Base-by-base conservation (phyloP, 2,888 invertebrate genomes). In the Anagyrus pseudococci region DNA sequence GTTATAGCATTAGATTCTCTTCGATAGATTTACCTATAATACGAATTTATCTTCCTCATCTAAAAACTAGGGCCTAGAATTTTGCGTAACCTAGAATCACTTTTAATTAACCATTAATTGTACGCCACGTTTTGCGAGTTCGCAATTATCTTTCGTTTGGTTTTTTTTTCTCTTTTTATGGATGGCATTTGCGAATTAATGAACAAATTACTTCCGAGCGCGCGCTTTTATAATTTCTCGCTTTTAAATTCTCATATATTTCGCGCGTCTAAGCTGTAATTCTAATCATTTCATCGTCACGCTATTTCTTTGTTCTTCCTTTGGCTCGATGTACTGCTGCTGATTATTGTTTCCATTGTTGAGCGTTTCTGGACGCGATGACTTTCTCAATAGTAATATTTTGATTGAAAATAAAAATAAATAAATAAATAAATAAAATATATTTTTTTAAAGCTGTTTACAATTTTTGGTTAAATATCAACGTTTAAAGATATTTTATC, bases 301-400 rank as follows among this genome's bases (percentile, higher is more conserved):
- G 48, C 29, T 67, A 62, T 64, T 69, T 59, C 54, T 67, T 65
- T 57, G 58, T 58, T 46, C 13, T 22, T 40, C 46, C 58, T 20
- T 73, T 73, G 70, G 70, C 70, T 73, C 68, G 64, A 69, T 55
- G 62, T 74, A 75, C 73, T 74, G 71, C 73, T 75, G 73, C 69
- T 58, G 58, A 48, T 69, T 70, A 67, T 62, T 62, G 17, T 49
- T 54, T 46, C 17, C 22, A 44, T 23, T n/a, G 46, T 23, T 22
- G 20, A 23, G 41, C 17, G 8, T 41, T 19, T n/a, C n/a, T n/a
- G n/a, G n/a, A n/a, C n/a, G n/a, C n/a, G n/a, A n/a, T n/a, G n/a
- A n/a, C n/a, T n/a, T n/a, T n/a, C n/a, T n/a, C n/a, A n/a, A n/a
- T n/a, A n/a, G n/a, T n/a, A n/a, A n/a, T n/a, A n/a, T n/a, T n/a